These are phyloP conservation scores for Scyliorhinus canicula DNA, from an alignment of 2,797 vertebrate genomes.

Conservation along the genomic window DNA sequence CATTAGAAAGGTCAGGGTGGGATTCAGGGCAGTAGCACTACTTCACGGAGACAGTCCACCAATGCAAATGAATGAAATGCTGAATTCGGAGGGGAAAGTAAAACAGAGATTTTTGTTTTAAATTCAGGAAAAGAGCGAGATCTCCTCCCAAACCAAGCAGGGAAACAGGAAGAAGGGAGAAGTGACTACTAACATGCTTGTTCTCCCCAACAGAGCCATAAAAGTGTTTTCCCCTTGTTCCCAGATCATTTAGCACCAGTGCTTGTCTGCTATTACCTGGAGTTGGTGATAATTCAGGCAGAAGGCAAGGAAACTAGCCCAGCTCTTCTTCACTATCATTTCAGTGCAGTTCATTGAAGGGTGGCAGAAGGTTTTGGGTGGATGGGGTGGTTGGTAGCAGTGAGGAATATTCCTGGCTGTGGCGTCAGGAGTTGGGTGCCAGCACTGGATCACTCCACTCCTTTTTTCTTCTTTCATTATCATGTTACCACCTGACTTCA, in stretches of 20 bases:
- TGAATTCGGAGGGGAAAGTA: background rate
- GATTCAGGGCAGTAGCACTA: background rate
- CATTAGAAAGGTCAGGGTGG: background rate
- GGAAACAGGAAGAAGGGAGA: background rate
- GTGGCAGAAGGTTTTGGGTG: background rate
- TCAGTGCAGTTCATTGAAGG: background rate
- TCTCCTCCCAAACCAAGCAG: background rate
- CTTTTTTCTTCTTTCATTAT: background rate
- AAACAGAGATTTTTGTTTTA: background rate
- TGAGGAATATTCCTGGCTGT: background rate
- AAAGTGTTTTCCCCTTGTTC: background rate
- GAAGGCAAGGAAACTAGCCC: background rate
- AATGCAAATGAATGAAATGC: background rate
- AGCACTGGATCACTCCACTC: background rate
- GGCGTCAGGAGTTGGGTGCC: background rate
- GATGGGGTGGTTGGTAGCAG: background rate
- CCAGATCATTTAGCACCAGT: background rate
- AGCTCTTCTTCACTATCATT: background rate
- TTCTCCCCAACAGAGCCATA: background rate
- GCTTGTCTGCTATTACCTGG: background rate
- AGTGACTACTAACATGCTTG: background rate
- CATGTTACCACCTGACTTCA: background rate
- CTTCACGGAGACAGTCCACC: background rate
- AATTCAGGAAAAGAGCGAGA: background rate
- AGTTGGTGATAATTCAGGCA: background rate